These are phyloP conservation scores for Bilobella aurantiaca DNA, from an alignment of 1,140 invertebrate species.

Conservation along the genomic window DNA sequence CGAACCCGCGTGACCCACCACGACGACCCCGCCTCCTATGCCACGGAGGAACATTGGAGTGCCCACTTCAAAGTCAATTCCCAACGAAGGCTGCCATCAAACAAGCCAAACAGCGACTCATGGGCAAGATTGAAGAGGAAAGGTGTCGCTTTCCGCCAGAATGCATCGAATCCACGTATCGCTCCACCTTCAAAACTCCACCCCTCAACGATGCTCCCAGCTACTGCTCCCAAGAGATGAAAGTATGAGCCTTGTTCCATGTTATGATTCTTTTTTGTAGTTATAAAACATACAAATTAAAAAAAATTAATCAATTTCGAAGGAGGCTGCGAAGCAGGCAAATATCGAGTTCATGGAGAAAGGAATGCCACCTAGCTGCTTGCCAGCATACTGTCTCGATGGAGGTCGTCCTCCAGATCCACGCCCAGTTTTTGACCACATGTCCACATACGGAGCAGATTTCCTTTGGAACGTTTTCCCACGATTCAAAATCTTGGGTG, in stretches of 20 bases:
- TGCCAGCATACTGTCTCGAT: slow-evolving; percentile 27
- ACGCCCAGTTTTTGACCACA: slow-evolving; percentile 27
- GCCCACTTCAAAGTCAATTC: slow-evolving; percentile 29
- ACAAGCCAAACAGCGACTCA: slow-evolving; percentile 21
- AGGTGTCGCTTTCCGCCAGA: slow-evolving; percentile 30
- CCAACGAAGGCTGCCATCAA: slow-evolving; percentile 27
- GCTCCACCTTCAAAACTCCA: slow-evolving; percentile 22
- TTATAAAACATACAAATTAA: no score
- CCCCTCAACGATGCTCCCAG: slow-evolving; percentile 18
- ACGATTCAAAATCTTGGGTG: slow-evolving; percentile 23
- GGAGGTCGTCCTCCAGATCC: slow-evolving; percentile 27
- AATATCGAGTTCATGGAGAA: slow-evolving; percentile 9
- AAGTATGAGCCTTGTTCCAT: no score
- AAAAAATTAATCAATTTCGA: no score
- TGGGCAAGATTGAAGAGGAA: slow-evolving; percentile 28
- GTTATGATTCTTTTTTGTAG: no score
- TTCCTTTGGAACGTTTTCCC: slow-evolving; percentile 20
- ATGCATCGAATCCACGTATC: slow-evolving; percentile 25
- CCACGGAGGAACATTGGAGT: slow-evolving; percentile 29
- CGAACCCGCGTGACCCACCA: slow-evolving; percentile 25
- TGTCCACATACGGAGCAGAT: slow-evolving; percentile 30
- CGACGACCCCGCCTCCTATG: slow-evolving; percentile 26
- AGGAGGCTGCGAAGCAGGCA: slow-evolving; percentile 17
- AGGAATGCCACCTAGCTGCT: slow-evolving; percentile 19
- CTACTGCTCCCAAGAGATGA: slow-evolving; percentile 23